phyloP scores from a whole-genome alignment of 1,140 invertebrate genomes.

The Aleiodes sp. region DNA sequence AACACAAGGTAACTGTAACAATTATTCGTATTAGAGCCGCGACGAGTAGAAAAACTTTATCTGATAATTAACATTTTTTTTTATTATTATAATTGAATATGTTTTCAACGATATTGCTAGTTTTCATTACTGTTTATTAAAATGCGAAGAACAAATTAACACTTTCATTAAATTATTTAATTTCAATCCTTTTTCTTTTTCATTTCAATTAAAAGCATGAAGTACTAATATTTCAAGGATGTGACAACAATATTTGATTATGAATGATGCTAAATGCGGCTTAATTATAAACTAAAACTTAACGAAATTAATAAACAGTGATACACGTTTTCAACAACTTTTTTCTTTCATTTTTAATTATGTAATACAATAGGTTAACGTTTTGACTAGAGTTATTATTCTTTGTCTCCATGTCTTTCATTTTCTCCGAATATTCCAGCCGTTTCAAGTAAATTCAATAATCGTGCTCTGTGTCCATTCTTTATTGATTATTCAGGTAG shows the following conservation, averaged over 20 bases:
- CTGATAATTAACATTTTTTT: not conserved
- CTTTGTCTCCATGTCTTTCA: not conserved
- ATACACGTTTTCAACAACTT: conserved; percentile 14
- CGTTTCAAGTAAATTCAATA: not conserved
- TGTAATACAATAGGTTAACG: not conserved
- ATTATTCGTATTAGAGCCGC: conserved; percentile 14
- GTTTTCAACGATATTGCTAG: not conserved
- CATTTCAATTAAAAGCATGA: too few species aligned
- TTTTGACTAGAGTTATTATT: not conserved
- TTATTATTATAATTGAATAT: conserved; percentile 14
- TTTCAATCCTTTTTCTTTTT: not conserved
- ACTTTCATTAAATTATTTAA: not conserved
- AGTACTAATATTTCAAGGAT: too few species aligned
- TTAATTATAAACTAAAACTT: not conserved
- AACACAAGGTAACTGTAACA: conserved; percentile 4
- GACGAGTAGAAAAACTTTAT: conserved; percentile 5
- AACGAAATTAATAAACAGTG: not conserved
- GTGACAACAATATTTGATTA: not conserved
- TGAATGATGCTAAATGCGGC: conserved; percentile 13
- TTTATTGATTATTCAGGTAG: not conserved
- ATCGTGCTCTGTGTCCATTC: not conserved
- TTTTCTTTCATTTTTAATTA: too few species aligned
- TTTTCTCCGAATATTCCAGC: too few species aligned
- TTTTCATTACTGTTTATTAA: not conserved
- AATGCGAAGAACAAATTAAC: not conserved